A percentile compares a stretch with the other conserved stretches of the same genome.
Conservation (phyloP, 2,797 vertebrate genomes). For the Peromyscus attwateri region DNA sequence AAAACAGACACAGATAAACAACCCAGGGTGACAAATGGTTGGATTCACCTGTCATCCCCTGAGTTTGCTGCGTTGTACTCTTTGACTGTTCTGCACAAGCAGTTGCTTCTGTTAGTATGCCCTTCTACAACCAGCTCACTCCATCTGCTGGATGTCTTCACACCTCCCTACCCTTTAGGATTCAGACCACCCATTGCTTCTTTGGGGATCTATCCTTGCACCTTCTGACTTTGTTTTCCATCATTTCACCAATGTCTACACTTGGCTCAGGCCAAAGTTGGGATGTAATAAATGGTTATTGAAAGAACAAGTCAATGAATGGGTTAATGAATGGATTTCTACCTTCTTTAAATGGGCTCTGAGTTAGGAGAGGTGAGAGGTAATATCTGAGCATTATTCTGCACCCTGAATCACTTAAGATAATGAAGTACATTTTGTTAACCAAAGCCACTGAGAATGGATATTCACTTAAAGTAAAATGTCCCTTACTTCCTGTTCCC, state of each 20-base stretch:
- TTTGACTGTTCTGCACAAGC: not conserved
- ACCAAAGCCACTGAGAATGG: conserved; percentile 45
- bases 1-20: not conserved
- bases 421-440: conserved; percentile 27
- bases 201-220: not conserved
- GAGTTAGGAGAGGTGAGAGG: conserved; percentile 17
- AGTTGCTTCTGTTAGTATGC: not conserved
- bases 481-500: not conserved
- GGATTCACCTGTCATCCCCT: not conserved
- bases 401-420: conserved; percentile 10
- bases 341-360: not conserved
- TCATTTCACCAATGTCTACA: not conserved
- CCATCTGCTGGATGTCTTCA: not conserved
- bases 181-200: not conserved
- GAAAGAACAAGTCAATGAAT: not conserved
- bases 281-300: not conserved
- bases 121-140: not conserved
- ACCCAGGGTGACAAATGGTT: not conserved
- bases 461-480: conserved; percentile 50
- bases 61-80: not conserved
- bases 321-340: not conserved
- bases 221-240: not conserved
- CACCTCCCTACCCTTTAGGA: not conserved
- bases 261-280: not conserved
- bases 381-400: conserved; percentile 1